Percentiles rank a stretch among this genome's conserved stretches.
Conservation (phyloP, 1,140 invertebrate species). For the Mactra quadrangularis region DNA sequence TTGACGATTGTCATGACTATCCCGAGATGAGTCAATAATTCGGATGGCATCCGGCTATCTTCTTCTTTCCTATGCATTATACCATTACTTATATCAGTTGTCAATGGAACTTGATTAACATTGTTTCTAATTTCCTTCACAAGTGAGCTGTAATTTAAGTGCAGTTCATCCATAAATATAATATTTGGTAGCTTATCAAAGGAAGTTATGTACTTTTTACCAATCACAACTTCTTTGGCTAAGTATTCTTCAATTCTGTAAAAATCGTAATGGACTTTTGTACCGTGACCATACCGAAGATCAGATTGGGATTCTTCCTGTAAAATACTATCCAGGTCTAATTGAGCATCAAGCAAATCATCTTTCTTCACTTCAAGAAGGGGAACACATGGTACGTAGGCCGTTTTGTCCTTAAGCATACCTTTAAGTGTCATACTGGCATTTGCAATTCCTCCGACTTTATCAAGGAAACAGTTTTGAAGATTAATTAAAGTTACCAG, state of each 20-base stretch:
- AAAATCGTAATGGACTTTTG: conserved; percentile 30
- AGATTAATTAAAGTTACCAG: conserved; percentile 16
- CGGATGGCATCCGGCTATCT: conserved; percentile 5
- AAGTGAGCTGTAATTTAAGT: conserved; percentile 19
- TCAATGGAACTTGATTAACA: conserved; percentile 24
- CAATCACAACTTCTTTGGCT: conserved; percentile 10
- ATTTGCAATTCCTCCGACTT: not conserved
- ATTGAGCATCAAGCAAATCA: conserved; percentile 14
- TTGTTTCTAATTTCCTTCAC: conserved; percentile 1
- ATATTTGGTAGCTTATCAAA: conserved; percentile 26
- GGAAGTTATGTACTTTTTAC: not conserved
- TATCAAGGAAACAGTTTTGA: conserved; percentile 28
- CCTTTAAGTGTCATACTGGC: not conserved
- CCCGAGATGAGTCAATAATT: no score
- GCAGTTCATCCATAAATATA: conserved; percentile 43
- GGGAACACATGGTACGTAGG: conserved; percentile 5
- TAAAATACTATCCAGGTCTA: not conserved
- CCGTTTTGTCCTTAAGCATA: not conserved
- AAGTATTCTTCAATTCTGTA: conserved; percentile 25
- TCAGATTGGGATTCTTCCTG: conserved; percentile 14
- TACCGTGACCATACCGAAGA: conserved; percentile 28
- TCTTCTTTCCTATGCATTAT: conserved; percentile 9
- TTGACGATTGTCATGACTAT: no score
- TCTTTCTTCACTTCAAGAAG: conserved; percentile 30
- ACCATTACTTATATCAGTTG: not conserved